These are phyloP conservation scores for Macropodus opercularis DNA, from an alignment of 2,797 vertebrate species.

Conservation along the genomic window DNA sequence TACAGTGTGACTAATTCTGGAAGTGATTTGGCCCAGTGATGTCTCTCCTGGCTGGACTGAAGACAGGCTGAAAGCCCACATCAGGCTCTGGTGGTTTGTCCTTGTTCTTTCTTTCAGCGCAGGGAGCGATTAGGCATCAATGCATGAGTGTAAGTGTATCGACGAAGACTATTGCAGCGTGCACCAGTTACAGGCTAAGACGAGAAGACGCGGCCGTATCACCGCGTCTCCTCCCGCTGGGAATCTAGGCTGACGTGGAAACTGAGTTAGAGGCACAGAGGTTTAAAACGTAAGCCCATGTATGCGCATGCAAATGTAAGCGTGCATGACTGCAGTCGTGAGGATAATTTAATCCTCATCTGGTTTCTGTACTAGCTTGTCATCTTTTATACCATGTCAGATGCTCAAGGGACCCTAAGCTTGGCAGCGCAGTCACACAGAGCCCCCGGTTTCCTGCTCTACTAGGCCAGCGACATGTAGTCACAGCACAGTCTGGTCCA, in stretches of 20 bases:
- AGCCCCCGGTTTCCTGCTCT: constrained; percentile 22
- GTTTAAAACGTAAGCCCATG: not conserved
- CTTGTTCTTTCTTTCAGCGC: constrained; percentile 44
- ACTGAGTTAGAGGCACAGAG: constrained; percentile 16
- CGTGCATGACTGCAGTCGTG: constrained; percentile 28
- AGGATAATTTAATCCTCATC: constrained; percentile 64
- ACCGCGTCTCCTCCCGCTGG: not conserved
- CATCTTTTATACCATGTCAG: constrained; percentile 53
- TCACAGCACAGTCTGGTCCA: constrained; percentile 12
- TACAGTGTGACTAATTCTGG: constrained; percentile 65
- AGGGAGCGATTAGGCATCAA: constrained; percentile 44
- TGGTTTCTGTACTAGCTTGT: constrained; percentile 69
- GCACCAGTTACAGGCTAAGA: constrained; percentile 4
- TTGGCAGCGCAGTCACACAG: not conserved
- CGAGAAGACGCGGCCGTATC: not conserved
- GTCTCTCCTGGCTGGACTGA: constrained; percentile 51
- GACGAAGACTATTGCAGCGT: constrained; percentile 20
- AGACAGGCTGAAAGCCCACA: constrained; percentile 41
- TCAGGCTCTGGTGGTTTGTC: constrained; percentile 43
- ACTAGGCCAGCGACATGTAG: constrained; percentile 14
- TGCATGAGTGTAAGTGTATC: constrained; percentile 1
- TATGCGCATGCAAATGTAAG: not conserved
- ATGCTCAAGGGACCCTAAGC: constrained; percentile 41
- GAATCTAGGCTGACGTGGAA: constrained; percentile 35
- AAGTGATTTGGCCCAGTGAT: constrained; percentile 56